Percentiles rank a stretch among this genome's conserved stretches.
Conservation (phyloP, 2,888 invertebrate species). For the Dasysyrphus albostriatus region DNA sequence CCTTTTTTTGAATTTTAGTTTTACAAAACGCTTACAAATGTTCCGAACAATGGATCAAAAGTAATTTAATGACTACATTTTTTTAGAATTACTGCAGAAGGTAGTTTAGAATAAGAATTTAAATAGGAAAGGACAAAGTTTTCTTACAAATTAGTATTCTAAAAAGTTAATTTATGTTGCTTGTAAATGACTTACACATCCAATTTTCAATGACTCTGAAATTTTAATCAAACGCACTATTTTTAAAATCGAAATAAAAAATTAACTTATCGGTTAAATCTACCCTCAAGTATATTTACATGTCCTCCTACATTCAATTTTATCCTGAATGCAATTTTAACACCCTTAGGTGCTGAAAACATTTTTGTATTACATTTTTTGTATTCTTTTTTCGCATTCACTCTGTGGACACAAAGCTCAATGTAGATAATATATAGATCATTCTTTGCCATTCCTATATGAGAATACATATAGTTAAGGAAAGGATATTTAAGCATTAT, state of each 20-base stretch:
- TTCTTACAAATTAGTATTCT: too few species aligned
- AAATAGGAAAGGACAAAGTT: too few species aligned
- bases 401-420: slow-evolving; percentile 21
- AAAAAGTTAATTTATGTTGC: too few species aligned
- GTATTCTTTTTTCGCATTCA: background rate
- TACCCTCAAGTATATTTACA: background rate
- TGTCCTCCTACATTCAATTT: slow-evolving; percentile 12
- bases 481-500: slow-evolving; percentile 2
- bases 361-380: slow-evolving; percentile 17
- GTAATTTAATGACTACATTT: too few species aligned
- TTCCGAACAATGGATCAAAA: too few species aligned
- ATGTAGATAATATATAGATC: slow-evolving; percentile 2
- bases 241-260: background rate
- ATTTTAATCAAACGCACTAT: too few species aligned
- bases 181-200: too few species aligned
- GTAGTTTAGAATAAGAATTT: too few species aligned
- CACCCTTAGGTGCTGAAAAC: slow-evolving; percentile 31
- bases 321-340: slow-evolving; percentile 37
- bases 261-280: background rate
- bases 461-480: background rate
- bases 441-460: slow-evolving; percentile 7
- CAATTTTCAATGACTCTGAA: too few species aligned
- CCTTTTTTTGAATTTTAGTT: too few species aligned
- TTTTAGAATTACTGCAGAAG: too few species aligned
- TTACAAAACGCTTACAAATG: too few species aligned